Evolutionary conservation across 2,888 invertebrate species (phyloP).

Genomic region (Drosophila stalkeri): DNA sequence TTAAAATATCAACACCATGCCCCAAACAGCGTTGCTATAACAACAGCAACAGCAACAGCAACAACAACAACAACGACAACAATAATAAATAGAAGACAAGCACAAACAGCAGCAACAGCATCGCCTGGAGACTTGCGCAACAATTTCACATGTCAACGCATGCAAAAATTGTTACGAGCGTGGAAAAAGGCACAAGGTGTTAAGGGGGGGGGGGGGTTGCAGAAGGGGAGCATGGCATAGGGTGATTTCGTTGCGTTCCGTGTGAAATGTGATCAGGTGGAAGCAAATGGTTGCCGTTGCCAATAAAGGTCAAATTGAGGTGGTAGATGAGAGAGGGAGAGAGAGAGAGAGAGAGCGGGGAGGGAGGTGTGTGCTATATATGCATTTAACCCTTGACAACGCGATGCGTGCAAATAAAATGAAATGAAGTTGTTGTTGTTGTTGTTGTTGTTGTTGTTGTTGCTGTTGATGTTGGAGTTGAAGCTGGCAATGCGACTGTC

Average conservation of each 20-base stretch:
- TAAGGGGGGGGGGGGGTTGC: too few relatives aligned
- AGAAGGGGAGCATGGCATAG: not conserved
- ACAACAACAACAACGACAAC: slow-evolving; percentile 18
- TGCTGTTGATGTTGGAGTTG: slow-evolving; percentile 2
- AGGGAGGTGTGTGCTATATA: slow-evolving; percentile 6
- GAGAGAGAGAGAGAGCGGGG: too few relatives aligned
- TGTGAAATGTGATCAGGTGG: slow-evolving; percentile 73
- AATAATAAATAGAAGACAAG: slow-evolving; percentile 37
- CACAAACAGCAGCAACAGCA: slow-evolving; percentile 49
- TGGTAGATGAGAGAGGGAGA: not conserved
- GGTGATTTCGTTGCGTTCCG: slow-evolving; percentile 20
- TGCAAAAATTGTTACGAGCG: slow-evolving; percentile 54
- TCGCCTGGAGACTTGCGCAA: slow-evolving; percentile 70
- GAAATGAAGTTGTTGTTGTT: slow-evolving; percentile 34
- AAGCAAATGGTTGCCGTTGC: slow-evolving; percentile 62
- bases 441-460: not conserved
- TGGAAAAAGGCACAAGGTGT: not conserved
- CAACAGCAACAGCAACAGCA: slow-evolving; percentile 18
- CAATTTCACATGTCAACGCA: slow-evolving; percentile 76
- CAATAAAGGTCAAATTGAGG: slow-evolving; percentile 63
- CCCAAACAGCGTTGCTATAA: slow-evolving; percentile 6
- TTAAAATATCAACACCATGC: slow-evolving; percentile 64
- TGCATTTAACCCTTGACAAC: slow-evolving; percentile 71
- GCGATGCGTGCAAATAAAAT: slow-evolving; percentile 68
- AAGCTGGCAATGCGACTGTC: slow-evolving; percentile 32